Base-by-base conservation (phyloP, 2,797 vertebrate genomes). In the Gymnoscopelus braueri region DNA sequence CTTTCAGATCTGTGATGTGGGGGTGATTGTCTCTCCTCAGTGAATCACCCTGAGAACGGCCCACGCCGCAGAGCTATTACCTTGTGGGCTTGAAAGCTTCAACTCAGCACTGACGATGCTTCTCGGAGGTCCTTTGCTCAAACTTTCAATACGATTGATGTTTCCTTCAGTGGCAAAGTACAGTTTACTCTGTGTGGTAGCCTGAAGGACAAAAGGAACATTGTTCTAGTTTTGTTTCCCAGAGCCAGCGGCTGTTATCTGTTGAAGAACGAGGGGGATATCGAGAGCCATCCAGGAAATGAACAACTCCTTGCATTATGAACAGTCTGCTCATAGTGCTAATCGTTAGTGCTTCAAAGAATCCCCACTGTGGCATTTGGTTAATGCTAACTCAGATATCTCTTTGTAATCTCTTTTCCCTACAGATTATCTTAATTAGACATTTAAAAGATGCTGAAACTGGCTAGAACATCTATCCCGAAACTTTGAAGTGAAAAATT, bases 191-290 rank as follows among this genome's bases (percentile, higher is more conserved):
- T 60, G 14, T 10, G 50, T 55, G 55, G 54, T 63, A 59, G 72
- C 70, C 19, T 24, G 53, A 67, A 19, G 24, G 19, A 87, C 84
- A 82, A 81, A 86, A 79, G 79, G 59, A 68, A 77, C 82, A 79
- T 81, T 84, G 80, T 84, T 59, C 69, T n/a, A 69, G 47, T 29
- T 77, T 52, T 35, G 66, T 84, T 80, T 83, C 78, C 71, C 71
- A 71, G 72, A 69, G 79, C 39, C 52, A 50, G 63, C 54, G 60
- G 35, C 61, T 84, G 56, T 84, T 74, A 81, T 87, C 80, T 72
- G 44, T 4, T 29, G 69, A 56, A 32, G 8, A 69, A 52, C 70
- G 47, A 64, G 74, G 75, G 61, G 15, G 48, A 44, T 54, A 51
- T 12, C 56, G 32, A 61, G 39, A 60, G 52, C 32, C 10, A 14